These are phyloP conservation scores for Lanistes nyassanus DNA, from an alignment of 1,140 invertebrate genomes.

Conservation along the genomic window DNA sequence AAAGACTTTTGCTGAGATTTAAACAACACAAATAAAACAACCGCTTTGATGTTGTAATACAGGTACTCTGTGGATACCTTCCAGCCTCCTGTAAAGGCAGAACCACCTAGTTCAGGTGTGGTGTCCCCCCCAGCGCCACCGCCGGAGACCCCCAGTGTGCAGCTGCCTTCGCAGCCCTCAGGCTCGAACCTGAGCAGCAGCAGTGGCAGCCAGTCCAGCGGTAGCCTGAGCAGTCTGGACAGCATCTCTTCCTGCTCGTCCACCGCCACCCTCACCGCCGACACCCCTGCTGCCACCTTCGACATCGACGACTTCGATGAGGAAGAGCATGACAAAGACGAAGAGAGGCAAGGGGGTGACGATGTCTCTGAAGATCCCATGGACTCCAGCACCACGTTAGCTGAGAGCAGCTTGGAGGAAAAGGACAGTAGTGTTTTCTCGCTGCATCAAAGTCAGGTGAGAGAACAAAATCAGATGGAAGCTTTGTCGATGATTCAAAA, in stretches of 20 bases:
- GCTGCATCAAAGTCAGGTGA: too few species aligned
- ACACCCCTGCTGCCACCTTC: conserved; percentile 27
- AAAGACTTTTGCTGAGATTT: too few species aligned
- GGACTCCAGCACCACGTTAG: too few species aligned
- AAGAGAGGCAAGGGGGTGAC: not conserved
- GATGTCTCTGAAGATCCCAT: too few species aligned
- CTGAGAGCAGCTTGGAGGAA: too few species aligned
- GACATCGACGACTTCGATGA: not conserved
- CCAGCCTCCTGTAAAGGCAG: conserved; percentile 61
- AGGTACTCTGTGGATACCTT: conserved; percentile 66
- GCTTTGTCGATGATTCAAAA: too few species aligned
- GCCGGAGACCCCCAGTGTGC: not conserved
- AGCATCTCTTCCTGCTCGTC: conserved; percentile 59
- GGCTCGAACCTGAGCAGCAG: conserved; percentile 49
- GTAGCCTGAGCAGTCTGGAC: conserved; percentile 58
- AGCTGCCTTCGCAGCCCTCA: conserved; percentile 31
- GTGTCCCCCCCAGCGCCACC: not conserved
- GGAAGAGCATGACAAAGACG: conserved; percentile 2
- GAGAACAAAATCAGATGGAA: too few species aligned
- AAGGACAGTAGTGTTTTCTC: too few species aligned
- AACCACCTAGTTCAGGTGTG: conserved; percentile 19
- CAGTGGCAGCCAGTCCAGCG: conserved; percentile 56
- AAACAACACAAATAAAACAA: too few species aligned
- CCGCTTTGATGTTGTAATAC: conserved; percentile 22
- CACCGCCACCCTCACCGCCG: conserved; percentile 57